Percentiles rank a stretch among this genome's conserved stretches.
Conservation (phyloP, 2,888 invertebrate species). For the Epirrhoe alternata region DNA sequence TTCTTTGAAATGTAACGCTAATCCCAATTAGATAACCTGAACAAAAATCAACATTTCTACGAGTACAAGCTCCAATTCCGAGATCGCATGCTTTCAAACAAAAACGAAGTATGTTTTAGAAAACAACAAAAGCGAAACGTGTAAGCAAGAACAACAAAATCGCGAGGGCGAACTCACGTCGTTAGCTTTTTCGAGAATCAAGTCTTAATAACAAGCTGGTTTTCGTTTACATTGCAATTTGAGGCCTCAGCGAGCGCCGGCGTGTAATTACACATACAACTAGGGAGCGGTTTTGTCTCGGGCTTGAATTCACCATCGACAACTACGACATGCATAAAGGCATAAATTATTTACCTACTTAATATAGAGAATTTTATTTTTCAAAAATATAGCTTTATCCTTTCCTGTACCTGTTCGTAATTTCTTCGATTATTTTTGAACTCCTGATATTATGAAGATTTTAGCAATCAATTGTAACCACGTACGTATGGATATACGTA, state of each 20-base stretch:
- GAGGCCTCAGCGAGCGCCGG: slow-evolving; percentile 12
- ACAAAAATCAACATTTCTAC: background rate
- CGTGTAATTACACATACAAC: slow-evolving; percentile 7
- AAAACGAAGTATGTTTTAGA: slow-evolving; percentile 17
- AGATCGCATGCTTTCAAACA: slow-evolving; percentile 20
- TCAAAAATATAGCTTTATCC: too few relatives aligned
- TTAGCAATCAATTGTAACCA: too few relatives aligned
- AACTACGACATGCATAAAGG: background rate
- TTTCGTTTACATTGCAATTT: slow-evolving; percentile 41
- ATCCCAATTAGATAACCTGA: background rate
- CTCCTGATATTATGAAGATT: too few relatives aligned
- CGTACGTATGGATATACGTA: too few relatives aligned
- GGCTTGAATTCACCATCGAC: background rate
- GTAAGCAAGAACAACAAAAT: slow-evolving; percentile 26
- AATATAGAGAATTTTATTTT: too few relatives aligned
- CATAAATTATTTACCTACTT: too few relatives aligned
- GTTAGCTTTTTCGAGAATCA: slow-evolving; percentile 35
- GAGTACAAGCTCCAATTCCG: slow-evolving; percentile 8
- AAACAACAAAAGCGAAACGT: slow-evolving; percentile 19
- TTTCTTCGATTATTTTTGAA: too few relatives aligned
- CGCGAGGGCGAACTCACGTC: slow-evolving; percentile 23
- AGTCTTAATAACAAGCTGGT: slow-evolving; percentile 43
- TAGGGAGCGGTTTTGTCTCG: background rate
- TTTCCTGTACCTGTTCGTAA: too few relatives aligned
- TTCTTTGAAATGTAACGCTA: background rate